Evolutionary conservation across 2,888 invertebrate genomes (phyloP).

Genomic region (Lycia hirtaria): DNA sequence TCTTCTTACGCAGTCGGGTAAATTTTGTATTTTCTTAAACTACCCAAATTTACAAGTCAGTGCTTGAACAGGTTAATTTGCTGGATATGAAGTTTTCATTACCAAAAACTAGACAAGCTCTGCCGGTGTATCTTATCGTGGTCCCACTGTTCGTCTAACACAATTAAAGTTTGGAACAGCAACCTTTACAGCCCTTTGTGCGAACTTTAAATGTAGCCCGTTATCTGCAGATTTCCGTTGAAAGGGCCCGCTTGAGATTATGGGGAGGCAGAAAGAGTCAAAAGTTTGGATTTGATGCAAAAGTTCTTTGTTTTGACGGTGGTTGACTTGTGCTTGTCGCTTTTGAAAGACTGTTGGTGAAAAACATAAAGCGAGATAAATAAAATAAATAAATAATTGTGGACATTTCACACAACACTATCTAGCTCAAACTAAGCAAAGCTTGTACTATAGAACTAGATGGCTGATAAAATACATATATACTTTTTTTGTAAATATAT

Average conservation of each 20-base stretch:
- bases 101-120: neutral
- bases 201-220: conserved; percentile 30
- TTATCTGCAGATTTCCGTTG: conserved; percentile 36
- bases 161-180: conserved; percentile 42
- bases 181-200: conserved; percentile 39
- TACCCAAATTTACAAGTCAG: too few species aligned
- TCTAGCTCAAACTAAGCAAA: too few species aligned
- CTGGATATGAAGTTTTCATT: neutral
- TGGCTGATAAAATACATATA: too few species aligned
- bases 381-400: too few species aligned
- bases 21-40: too few species aligned
- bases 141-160: conserved; percentile 25
- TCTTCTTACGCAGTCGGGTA: too few species aligned
- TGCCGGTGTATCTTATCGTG: neutral
- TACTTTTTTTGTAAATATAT: too few species aligned
- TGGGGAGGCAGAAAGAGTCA: conserved; percentile 25
- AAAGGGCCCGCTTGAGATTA: conserved; percentile 35
- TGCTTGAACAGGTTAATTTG: neutral
- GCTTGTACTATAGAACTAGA: too few species aligned
- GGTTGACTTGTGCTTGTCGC: neutral
- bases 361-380: neutral
- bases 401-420: too few species aligned
- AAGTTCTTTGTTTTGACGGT: conserved; percentile 24
- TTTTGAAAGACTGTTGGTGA: neutral
- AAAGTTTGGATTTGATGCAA: conserved; percentile 23